phyloP scores from a whole-genome alignment of 2,113 vertebrate genomes.

The Uria aalge region DNA sequence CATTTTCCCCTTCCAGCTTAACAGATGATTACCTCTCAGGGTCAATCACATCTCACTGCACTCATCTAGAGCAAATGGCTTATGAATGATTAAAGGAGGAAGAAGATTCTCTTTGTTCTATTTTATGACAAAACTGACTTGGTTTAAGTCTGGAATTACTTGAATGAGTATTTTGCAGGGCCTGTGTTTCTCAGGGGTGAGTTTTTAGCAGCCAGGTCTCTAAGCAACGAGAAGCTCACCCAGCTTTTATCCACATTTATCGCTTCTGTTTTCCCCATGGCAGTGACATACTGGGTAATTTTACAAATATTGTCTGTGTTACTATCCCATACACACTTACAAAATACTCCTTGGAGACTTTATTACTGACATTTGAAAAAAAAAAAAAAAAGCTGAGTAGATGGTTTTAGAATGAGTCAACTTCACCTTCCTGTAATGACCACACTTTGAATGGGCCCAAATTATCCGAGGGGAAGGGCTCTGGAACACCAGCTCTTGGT shows the following conservation, averaged over 20 bases:
- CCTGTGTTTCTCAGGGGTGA: neutral
- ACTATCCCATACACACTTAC: neutral
- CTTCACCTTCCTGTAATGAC: neutral
- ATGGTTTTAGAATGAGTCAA: neutral
- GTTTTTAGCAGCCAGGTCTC: neutral
- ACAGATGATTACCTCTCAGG: neutral
- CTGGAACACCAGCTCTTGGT: neutral
- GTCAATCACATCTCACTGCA: neutral
- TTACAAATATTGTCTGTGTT: neutral
- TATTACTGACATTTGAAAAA: neutral
- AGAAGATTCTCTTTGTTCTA: neutral
- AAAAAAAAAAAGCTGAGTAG: neutral
- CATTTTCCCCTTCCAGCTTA: neutral
- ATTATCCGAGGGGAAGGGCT: neutral
- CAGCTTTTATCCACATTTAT: neutral
- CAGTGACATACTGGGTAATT: neutral
- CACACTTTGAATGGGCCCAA: neutral
- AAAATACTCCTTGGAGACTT: neutral
- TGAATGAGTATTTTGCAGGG: neutral
- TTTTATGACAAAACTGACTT: neutral
- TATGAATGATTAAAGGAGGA: constrained; percentile 38
- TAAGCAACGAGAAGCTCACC: neutral
- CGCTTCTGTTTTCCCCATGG: neutral
- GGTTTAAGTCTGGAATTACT: neutral
- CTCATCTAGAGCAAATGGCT: constrained; percentile 21